Percentiles rank a stretch among this genome's conserved stretches.
These are phyloP conservation scores for Crenichthys baileyi DNA, from an alignment of 2,797 vertebrate species.

Conservation along the genomic window DNA sequence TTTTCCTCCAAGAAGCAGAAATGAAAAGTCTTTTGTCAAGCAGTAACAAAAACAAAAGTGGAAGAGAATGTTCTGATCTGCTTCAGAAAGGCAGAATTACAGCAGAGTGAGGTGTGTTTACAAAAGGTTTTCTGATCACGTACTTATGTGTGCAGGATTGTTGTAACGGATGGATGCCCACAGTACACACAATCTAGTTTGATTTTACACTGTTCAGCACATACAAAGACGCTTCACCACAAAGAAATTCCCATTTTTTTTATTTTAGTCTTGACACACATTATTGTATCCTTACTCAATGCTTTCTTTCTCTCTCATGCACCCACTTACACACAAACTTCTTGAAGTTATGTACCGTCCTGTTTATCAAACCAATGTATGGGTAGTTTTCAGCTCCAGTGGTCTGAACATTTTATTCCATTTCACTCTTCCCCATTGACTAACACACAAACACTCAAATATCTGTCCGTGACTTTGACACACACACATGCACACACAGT, in stretches of 20 bases:
- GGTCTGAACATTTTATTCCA: conserved; percentile 81
- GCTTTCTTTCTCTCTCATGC: conserved; percentile 7
- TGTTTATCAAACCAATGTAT: conserved; percentile 82
- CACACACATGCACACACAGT: conserved; percentile 22
- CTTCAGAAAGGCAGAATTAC: conserved; percentile 33
- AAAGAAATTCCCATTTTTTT: conserved; percentile 53
- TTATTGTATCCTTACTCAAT: conserved; percentile 43
- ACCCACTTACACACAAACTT: conserved; percentile 27
- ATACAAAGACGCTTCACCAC: conserved; percentile 28
- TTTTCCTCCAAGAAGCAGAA: conserved; percentile 31
- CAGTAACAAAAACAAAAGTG: conserved; percentile 30
- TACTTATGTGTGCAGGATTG: conserved; percentile 43
- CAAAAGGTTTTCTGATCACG: conserved; percentile 56
- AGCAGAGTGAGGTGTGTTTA: conserved; percentile 53
- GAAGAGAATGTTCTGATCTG: conserved; percentile 13
- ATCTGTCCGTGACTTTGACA: conserved; percentile 29
- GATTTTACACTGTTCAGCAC: conserved; percentile 46
- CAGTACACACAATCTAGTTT: conserved; percentile 43
- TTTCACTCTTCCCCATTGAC: conserved; percentile 76
- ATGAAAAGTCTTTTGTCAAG: conserved; percentile 47
- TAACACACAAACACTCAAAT: conserved; percentile 71
- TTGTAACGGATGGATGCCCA: conserved; percentile 56
- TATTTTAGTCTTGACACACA: conserved; percentile 45
- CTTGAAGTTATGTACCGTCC: conserved; percentile 64
- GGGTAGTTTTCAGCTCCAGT: conserved; percentile 82